Conservation (phyloP, 1,140 invertebrate genomes). For the Camponotus floridanus region DNA sequence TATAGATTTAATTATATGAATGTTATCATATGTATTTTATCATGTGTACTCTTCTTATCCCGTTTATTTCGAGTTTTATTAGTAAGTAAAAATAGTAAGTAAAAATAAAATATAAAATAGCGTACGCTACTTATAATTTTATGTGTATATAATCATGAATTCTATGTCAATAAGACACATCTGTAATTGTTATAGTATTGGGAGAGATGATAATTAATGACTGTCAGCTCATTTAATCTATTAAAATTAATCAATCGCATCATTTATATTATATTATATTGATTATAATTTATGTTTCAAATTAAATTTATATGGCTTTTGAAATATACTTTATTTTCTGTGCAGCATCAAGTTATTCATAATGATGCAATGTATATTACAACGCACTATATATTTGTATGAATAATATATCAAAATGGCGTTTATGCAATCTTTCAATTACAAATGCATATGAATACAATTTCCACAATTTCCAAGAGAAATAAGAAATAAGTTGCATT, state of each 20-base stretch:
- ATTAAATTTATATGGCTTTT: constrained; percentile 21
- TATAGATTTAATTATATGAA: too few species aligned
- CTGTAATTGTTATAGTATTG: not conserved
- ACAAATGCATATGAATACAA: not conserved
- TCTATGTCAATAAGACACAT: constrained; percentile 21
- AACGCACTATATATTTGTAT: not conserved
- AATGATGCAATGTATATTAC: not conserved
- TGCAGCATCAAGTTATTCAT: not conserved
- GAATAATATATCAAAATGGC: not conserved
- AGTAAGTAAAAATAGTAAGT: not conserved
- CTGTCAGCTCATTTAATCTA: constrained; percentile 20
- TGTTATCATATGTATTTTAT: too few species aligned
- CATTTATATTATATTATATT: not conserved
- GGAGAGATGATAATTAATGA: constrained; percentile 9
- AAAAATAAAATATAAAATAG: not conserved
- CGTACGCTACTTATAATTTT: constrained; percentile 14
- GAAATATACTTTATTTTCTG: not conserved
- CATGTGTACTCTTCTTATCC: too few species aligned
- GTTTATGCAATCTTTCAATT: not conserved
- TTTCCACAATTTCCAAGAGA: not conserved
- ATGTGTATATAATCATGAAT: not conserved
- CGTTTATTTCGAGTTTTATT: constrained; percentile 31
- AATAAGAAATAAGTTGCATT: not conserved
- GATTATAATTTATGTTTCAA: not conserved
- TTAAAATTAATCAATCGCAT: constrained; percentile 33